A percentile compares a stretch with the other conserved stretches of the same genome.
Evolutionary conservation across 2,113 vertebrate species (phyloP).

Genomic region (Sinosuthora webbiana): DNA sequence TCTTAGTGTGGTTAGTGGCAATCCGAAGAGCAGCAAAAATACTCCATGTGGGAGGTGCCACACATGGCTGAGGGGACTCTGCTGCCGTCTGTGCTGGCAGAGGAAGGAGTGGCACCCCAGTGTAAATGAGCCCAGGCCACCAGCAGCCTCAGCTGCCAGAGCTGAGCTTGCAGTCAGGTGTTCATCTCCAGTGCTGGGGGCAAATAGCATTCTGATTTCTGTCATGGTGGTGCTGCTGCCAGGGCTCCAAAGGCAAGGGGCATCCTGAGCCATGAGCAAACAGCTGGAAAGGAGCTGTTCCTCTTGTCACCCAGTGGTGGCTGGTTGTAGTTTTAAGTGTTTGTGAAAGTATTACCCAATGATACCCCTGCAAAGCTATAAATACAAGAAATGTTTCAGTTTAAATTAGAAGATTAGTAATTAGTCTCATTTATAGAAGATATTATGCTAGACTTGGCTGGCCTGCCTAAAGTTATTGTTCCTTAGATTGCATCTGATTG

Average conservation of each 20-base stretch:
- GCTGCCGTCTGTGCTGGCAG: rapidly evolving
- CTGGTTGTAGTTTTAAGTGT: not conserved
- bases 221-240: rapidly evolving
- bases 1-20: not conserved
- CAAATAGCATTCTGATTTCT: not conserved
- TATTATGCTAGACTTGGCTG: not conserved
- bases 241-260: not conserved
- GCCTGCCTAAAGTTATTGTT: not conserved
- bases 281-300: not conserved
- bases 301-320: not conserved
- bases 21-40: rapidly evolving
- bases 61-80: rapidly evolving
- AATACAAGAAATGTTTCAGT: not conserved
- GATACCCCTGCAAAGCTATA: not conserved
- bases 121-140: not conserved
- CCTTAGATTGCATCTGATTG: not conserved
- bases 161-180: not conserved
- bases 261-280: not conserved
- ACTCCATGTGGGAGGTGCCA: not conserved
- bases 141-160: not conserved
- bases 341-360: not conserved
- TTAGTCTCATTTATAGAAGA: not conserved
- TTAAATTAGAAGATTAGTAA: not conserved
- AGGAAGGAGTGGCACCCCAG: not conserved
- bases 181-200: not conserved